These are phyloP conservation scores for Dryocosmus kuriphilus DNA, from an alignment of 2,888 invertebrate genomes.

Conservation along the genomic window DNA sequence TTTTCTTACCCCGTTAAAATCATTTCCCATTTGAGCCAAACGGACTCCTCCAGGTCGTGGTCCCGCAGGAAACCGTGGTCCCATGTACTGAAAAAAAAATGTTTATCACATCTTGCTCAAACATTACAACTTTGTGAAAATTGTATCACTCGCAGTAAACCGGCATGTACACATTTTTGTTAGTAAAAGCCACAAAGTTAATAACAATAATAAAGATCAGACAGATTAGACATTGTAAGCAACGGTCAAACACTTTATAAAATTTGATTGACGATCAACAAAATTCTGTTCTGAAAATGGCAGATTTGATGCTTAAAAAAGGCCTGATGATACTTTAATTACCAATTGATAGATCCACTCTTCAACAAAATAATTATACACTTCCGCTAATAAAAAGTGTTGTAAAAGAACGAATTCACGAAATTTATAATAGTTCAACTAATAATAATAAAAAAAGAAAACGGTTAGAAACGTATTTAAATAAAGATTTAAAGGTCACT, in stretches of 20 bases:
- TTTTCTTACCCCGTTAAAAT: constrained; percentile 91
- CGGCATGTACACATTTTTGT: constrained; percentile 10
- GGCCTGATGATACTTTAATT: too few relatives aligned
- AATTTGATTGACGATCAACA: not conserved
- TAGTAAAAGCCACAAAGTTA: constrained; percentile 36
- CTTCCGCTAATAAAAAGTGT: too few relatives aligned
- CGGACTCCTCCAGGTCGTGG: constrained; percentile 94
- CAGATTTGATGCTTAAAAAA: too few relatives aligned
- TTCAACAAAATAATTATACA: too few relatives aligned
- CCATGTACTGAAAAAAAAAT: constrained; percentile 92
- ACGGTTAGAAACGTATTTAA: too few relatives aligned
- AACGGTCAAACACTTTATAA: constrained; percentile 24
- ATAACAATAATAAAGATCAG: constrained; percentile 34
- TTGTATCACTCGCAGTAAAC: not conserved
- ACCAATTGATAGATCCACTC: too few relatives aligned
- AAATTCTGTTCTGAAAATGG: not conserved
- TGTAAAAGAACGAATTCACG: too few relatives aligned
- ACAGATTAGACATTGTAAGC: constrained; percentile 41
- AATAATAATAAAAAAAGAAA: too few relatives aligned
- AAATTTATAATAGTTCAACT: too few relatives aligned
- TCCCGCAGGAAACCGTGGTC: constrained; percentile 96
- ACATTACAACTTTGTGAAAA: not conserved
- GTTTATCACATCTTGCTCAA: not conserved
- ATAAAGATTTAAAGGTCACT: too few relatives aligned
- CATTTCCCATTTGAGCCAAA: constrained; percentile 96